phyloP scores from a whole-genome alignment of 23 tunicate species.

The Corella eumyota region DNA sequence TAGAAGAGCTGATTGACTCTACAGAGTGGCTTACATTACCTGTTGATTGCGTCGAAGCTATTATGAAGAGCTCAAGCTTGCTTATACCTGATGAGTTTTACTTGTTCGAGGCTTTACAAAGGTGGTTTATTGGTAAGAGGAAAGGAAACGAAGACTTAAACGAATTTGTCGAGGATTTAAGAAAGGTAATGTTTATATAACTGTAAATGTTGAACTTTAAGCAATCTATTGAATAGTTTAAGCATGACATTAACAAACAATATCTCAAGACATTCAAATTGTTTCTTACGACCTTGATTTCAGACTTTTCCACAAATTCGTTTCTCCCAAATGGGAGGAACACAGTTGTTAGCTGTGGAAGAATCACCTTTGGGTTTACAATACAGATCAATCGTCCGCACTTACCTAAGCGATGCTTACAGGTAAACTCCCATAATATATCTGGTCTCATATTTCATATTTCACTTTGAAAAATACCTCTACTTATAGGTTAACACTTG shows the following conservation, averaged over 20 bases:
- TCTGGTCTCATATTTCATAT: neutral
- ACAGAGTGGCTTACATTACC: constrained; percentile 57
- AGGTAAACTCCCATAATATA: constrained; percentile 32
- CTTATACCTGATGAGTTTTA: constrained; percentile 88
- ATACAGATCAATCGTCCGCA: constrained; percentile 43
- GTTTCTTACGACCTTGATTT: too few species aligned
- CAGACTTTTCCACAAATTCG: constrained; percentile 79
- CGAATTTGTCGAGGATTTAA: constrained; percentile 41
- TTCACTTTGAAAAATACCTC: neutral
- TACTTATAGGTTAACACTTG: too few species aligned
- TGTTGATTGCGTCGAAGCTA: constrained; percentile 62
- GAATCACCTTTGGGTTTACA: constrained; percentile 67
- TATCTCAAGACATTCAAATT: too few species aligned
- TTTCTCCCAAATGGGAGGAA: constrained; percentile 94
- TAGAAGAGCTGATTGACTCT: constrained; percentile 80
- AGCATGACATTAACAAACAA: too few species aligned
- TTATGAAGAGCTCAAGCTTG: constrained; percentile 56
- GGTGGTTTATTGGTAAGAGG: constrained; percentile 76
- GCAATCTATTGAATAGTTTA: too few species aligned
- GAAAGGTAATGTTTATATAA: constrained; percentile 20
- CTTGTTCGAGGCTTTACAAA: constrained; percentile 68
- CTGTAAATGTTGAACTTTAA: neutral
- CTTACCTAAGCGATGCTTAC: constrained; percentile 87
- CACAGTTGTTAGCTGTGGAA: constrained; percentile 89
- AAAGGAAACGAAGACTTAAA: constrained; percentile 40